Evolutionary conservation across 2,797 vertebrate species (phyloP).

Genomic region (Xiphorhynchus erythropygius): DNA sequence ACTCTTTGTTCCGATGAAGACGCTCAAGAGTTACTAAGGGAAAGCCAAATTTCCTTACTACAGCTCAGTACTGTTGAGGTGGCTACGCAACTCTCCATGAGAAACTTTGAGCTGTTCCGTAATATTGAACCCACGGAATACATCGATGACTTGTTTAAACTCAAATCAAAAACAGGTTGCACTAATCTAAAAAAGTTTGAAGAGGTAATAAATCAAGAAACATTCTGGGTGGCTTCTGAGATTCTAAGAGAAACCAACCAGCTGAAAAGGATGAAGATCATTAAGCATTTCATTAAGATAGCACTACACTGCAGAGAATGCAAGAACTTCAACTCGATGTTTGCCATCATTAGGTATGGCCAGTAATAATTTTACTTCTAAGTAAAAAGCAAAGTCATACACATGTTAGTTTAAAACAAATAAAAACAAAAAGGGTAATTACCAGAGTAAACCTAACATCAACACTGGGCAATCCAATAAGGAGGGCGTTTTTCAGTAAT

Average conservation of each 20-base stretch:
- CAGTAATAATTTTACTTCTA: neutral
- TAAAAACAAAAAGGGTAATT: neutral
- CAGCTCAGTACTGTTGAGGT: conserved; percentile 97
- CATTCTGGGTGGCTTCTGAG: conserved; percentile 97
- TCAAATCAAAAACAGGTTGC: conserved; percentile 86
- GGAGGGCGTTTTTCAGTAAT: neutral
- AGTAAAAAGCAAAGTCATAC: neutral
- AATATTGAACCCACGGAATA: conserved; percentile 98
- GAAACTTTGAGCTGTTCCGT: conserved; percentile 95
- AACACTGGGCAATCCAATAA: neutral
- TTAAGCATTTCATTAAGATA: conserved; percentile 99
- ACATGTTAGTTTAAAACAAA: neutral
- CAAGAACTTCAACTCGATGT: conserved; percentile 99
- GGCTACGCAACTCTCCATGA: conserved; percentile 95
- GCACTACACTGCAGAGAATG: conserved; percentile 96
- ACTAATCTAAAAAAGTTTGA: conserved; percentile 95
- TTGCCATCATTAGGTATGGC: conserved; percentile 96
- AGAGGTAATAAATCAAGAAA: conserved; percentile 98
- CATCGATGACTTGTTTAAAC: conserved; percentile 96
- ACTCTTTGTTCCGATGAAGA: conserved; percentile 97
- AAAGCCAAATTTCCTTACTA: conserved; percentile 91
- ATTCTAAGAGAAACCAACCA: conserved; percentile 95
- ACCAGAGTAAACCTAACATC: neutral
- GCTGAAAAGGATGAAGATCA: conserved; percentile 96
- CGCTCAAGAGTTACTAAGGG: conserved; percentile 92